Evolutionary conservation across 1,140 invertebrate species (phyloP).

Genomic region (Brachionus asplanchnoidis): DNA sequence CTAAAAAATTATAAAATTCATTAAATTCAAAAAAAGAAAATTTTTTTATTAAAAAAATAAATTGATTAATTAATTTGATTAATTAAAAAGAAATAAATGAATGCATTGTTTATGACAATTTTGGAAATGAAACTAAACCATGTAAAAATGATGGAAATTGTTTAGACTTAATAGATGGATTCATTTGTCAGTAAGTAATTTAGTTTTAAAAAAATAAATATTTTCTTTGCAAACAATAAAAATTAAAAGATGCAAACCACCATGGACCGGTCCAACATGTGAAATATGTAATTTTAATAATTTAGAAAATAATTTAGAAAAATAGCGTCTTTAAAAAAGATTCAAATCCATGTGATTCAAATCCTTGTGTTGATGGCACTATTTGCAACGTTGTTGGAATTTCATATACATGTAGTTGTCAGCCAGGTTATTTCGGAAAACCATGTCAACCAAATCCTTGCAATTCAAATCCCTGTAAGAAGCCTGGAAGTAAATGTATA

Average conservation of each 20-base stretch:
- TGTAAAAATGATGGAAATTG: slow-evolving; percentile 40
- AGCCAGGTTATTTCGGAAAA: slow-evolving; percentile 10
- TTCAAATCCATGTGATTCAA: slow-evolving; percentile 13
- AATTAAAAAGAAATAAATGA: slow-evolving; percentile 29
- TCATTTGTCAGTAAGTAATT: slow-evolving; percentile 60
- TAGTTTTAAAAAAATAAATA: not conserved
- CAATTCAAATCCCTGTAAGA: slow-evolving; percentile 1
- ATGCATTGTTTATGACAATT: not conserved
- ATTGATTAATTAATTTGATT: not conserved
- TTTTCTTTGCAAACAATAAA: not conserved
- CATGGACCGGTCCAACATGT: not conserved
- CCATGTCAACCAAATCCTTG: slow-evolving; percentile 35
- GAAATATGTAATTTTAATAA: not conserved
- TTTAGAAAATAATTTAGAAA: not conserved
- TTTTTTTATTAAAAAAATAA: not conserved
- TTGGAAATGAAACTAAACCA: not conserved
- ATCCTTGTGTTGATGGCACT: slow-evolving; percentile 27
- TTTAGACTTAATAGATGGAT: slow-evolving; percentile 33
- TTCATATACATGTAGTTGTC: not conserved
- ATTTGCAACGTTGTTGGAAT: not conserved
- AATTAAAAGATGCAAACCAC: not conserved
- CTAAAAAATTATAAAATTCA: no score
- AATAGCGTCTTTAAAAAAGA: not conserved
- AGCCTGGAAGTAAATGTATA: slow-evolving; percentile 11
- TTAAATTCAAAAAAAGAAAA: no score